Conservation (phyloP, 2,797 vertebrate genomes). For the Acridotheres tristis region DNA sequence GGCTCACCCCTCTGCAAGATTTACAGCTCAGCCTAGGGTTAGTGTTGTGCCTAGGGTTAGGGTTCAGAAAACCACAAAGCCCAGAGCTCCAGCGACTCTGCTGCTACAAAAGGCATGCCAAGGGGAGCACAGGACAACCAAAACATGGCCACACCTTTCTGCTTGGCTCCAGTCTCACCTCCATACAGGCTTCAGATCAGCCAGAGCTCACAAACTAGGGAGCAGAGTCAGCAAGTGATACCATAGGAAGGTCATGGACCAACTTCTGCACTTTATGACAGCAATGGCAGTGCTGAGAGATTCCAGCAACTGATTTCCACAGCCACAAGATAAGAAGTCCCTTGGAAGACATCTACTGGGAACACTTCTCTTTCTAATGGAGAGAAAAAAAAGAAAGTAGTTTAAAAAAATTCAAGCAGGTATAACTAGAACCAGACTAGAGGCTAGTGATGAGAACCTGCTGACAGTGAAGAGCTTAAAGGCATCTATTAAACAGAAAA, state of each 20-base stretch:
- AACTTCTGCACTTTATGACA: background rate
- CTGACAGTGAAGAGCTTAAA: background rate
- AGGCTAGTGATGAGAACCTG: conserved; percentile 27
- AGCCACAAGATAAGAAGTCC: background rate
- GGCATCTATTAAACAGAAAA: conserved; percentile 11
- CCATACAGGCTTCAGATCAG: background rate
- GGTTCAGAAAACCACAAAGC: too few species aligned
- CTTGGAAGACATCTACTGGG: background rate
- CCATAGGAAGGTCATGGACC: background rate
- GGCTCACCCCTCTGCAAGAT: too few species aligned
- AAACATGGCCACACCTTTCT: too few species aligned
- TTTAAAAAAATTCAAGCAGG: background rate
- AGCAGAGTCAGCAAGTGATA: background rate
- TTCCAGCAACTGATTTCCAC: background rate
- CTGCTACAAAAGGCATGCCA: too few species aligned
- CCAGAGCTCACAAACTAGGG: background rate
- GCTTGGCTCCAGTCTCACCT: too few species aligned
- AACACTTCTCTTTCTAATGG: background rate
- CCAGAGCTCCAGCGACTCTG: too few species aligned
- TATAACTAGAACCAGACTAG: background rate
- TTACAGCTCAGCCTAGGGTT: too few species aligned
- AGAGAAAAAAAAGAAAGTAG: background rate
- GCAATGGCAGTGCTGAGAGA: background rate
- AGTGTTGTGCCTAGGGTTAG: too few species aligned
- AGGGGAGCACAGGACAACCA: too few species aligned